Percentiles rank a stretch among this genome's conserved stretches.
Evolutionary conservation across 2,797 vertebrate genomes (phyloP).

Genomic region (Otolemur crassicaudatus): DNA sequence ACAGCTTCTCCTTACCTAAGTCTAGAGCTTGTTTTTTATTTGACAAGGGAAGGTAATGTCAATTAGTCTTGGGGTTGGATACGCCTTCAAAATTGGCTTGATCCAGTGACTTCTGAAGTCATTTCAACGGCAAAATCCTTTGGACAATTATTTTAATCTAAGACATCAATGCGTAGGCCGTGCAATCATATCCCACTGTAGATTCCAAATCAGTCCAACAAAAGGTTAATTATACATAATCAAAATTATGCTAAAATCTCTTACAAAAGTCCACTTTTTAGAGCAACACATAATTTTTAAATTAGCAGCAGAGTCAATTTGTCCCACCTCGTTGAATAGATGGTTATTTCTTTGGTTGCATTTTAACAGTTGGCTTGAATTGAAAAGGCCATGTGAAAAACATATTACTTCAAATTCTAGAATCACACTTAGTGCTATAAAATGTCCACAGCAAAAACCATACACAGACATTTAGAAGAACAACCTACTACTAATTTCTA

Average conservation of each 20-base stretch:
- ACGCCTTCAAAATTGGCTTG: neutral
- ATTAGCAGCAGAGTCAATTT: neutral
- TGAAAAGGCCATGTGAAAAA: neutral
- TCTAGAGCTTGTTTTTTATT: neutral
- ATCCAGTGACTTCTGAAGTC: neutral
- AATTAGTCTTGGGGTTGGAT: neutral
- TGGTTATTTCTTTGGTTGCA: neutral
- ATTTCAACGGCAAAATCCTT: neutral
- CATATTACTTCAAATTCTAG: neutral
- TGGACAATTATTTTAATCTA: neutral
- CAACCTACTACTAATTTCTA: neutral
- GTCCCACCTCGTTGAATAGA: neutral
- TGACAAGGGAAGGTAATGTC: neutral
- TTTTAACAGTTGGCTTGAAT: neutral
- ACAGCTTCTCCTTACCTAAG: neutral
- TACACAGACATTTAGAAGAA: neutral
- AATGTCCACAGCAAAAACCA: neutral
- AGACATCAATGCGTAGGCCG: neutral
- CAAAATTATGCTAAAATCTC: neutral
- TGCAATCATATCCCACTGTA: neutral
- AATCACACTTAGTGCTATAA: neutral
- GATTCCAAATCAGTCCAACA: neutral
- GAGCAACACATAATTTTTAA: neutral
- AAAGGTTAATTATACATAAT: neutral
- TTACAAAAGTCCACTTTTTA: neutral